These are phyloP conservation scores for Laothoe populi DNA, from an alignment of 2,888 invertebrate genomes.

Conservation along the genomic window DNA sequence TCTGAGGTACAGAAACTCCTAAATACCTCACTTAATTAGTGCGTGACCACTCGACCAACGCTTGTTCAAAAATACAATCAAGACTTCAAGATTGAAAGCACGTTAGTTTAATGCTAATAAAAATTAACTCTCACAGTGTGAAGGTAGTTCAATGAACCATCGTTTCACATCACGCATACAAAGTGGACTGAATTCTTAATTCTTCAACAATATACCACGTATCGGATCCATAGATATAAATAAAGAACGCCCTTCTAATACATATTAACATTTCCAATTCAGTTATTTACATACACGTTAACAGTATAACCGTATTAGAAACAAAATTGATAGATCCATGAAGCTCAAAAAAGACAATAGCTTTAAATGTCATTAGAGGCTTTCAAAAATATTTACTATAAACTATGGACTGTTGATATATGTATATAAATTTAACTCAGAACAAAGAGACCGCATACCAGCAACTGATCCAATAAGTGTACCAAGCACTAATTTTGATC, in stretches of 20 bases:
- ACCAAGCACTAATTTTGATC: neutral
- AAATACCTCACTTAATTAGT: constrained; percentile 15
- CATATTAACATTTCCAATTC: neutral
- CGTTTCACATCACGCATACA: constrained; percentile 17
- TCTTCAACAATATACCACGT: constrained; percentile 3
- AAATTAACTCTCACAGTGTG: constrained; percentile 24
- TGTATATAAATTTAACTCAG: neutral
- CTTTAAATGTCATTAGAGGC: no score
- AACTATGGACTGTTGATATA: no score
- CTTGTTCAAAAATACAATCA: constrained; percentile 17
- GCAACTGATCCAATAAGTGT: neutral
- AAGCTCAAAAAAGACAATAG: no score
- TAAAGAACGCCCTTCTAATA: neutral
- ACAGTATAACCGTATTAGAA: no score
- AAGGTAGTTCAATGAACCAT: constrained; percentile 19
- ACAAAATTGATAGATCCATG: no score
- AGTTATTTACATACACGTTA: neutral
- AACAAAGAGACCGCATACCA: neutral
- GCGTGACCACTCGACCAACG: constrained; percentile 7
- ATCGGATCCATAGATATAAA: constrained; percentile 14
- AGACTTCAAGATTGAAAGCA: constrained; percentile 19
- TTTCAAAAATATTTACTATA: no score
- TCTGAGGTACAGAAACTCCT: constrained; percentile 8
- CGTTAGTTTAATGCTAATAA: constrained; percentile 23
- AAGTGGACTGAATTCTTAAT: constrained; percentile 21